Evolutionary conservation across 1,140 invertebrate genomes (phyloP), one percentile per base, ranked within the genome.

Genomic region (Meloidogyne floridensis): DNA sequence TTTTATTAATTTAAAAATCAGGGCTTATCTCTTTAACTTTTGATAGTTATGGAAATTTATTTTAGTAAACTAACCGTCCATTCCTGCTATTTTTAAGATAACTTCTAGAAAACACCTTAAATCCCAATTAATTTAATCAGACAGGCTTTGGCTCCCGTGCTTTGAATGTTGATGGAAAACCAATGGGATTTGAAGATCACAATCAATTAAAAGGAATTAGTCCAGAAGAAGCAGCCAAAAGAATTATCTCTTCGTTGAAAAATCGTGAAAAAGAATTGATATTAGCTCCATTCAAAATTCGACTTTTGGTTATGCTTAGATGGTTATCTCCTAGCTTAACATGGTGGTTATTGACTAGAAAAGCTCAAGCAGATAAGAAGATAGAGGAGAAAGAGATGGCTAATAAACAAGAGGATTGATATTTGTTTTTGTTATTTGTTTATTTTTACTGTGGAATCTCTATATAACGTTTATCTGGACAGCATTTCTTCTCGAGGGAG

Each of bases 81-180:
- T 32, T 32, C 32, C 32, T 32, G 1, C 32, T 32, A 32, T 32
- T 32, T 32, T 32, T 1, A 32, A 32, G 32, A 32, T 32, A 32
- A 32, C 32, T 2, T 32, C 32, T 32, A 32, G 32, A 32, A 32
- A 32, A 32, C 32, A 32, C 32, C 32, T 32, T 32, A 32, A 32
- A 32, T 32, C 32, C 32, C 32, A 32, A 32, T 20, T 53, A 43
- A 3, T 51, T 54, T 15, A 20, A 70, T 11, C 7, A 79, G 83
- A 88, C 87, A 5, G 86, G 86, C 2, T 88, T 88, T 59, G 88
- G 88, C 42, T 81, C 80, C 13, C 81, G 86, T 18, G 87, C 87
- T 43, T 75, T 88, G 20, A 84, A 82, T 54, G 59, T 80, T 47
- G 56, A 84, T 51, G 87, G 88, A 11, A 80, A 81, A 20, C 76